Evolutionary conservation across 2,888 invertebrate genomes (phyloP).

Genomic region (Crepidodera aurea): DNA sequence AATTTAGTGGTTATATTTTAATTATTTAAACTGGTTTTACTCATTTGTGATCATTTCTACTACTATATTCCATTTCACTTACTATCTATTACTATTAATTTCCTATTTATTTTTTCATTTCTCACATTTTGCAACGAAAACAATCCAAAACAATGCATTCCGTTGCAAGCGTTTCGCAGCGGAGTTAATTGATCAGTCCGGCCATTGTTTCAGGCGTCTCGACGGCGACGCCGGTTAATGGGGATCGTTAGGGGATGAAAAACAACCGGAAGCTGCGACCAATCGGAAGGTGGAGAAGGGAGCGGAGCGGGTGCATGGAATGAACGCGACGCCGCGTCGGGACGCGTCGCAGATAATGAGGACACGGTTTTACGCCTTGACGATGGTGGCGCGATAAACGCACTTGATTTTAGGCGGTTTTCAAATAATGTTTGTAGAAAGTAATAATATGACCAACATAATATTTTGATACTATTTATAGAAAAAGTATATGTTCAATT

Average conservation of each 20-base stretch:
- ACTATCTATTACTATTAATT: no score
- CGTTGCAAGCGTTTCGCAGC: neutral
- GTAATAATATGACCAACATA: no score
- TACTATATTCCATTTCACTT: no score
- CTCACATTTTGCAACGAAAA: no score
- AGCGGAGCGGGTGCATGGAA: neutral
- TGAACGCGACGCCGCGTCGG: constrained; percentile 12
- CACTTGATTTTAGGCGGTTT: no score
- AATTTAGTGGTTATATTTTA: no score
- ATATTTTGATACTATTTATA: no score
- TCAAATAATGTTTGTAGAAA: no score
- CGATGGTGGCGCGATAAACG: neutral
- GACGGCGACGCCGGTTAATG: constrained; percentile 48
- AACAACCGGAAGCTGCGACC: constrained; percentile 55
- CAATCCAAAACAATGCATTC: neutral
- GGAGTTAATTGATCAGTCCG: constrained; percentile 23
- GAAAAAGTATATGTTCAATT: no score
- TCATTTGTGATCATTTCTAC: no score
- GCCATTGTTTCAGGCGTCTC: constrained; percentile 49
- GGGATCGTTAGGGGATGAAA: constrained; percentile 42
- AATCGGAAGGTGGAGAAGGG: constrained; percentile 47
- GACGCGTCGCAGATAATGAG: constrained; percentile 17
- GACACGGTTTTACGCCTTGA: constrained; percentile 29
- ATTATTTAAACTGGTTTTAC: no score
- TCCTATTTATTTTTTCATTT: no score